Percentiles rank a stretch among this genome's conserved stretches.
Conservation (phyloP, 2,888 invertebrate species). For the Stramonita haemastoma region DNA sequence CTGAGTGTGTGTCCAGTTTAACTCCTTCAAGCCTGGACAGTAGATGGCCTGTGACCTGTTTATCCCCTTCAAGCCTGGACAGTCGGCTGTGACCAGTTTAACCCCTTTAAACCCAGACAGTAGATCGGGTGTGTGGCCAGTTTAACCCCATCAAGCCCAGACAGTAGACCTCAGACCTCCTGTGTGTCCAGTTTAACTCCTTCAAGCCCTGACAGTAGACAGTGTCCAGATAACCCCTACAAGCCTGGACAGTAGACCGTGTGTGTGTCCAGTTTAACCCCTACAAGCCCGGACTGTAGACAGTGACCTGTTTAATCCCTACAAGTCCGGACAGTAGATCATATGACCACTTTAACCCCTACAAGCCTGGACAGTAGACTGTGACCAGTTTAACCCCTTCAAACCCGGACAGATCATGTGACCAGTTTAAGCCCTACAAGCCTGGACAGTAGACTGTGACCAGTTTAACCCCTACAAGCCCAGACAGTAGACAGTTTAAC, state of each 20-base stretch:
- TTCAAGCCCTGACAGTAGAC: too few species aligned
- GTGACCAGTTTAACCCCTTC: constrained; percentile 74
- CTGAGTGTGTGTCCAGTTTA: constrained; percentile 63
- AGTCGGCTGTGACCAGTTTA: constrained; percentile 49
- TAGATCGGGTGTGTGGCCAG: neutral
- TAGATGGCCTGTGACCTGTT: constrained; percentile 69
- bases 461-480: too few species aligned
- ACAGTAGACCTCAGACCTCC: too few species aligned
- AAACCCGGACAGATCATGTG: constrained; percentile 64
- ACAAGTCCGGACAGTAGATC: constrained; percentile 71
- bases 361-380: constrained; percentile 70
- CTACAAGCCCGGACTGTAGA: too few species aligned
- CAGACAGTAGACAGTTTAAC: too few species aligned
- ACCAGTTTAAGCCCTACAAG: too few species aligned
- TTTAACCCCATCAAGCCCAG: too few species aligned
- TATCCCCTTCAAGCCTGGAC: constrained; percentile 73
- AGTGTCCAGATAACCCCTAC: constrained; percentile 44
- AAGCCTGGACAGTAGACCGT: constrained; percentile 43
- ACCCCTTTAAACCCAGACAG: too few species aligned
- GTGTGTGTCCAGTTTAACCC: constrained; percentile 39
- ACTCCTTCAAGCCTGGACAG: constrained; percentile 73
- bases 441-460: too few species aligned
- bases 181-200: constrained; percentile 45
- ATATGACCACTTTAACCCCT: constrained; percentile 73
- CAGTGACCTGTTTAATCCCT: constrained; percentile 70